A percentile compares a stretch with the other conserved stretches of the same genome.
Evolutionary conservation across 2,888 invertebrate genomes (phyloP).

Genomic region (Andrena flavipes): DNA sequence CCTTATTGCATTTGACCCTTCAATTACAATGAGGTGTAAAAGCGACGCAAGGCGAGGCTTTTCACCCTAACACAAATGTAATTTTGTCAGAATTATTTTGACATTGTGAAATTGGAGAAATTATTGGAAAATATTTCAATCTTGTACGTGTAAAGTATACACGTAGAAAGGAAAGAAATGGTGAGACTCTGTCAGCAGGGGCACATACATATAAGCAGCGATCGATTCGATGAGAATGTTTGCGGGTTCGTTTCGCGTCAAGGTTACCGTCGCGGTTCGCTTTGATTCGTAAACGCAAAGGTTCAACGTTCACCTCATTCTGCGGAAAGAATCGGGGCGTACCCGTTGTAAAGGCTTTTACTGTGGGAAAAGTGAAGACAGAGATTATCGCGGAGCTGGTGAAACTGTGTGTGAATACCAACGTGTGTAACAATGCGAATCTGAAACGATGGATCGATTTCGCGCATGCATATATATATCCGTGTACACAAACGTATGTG

Average conservation of each 20-base stretch:
- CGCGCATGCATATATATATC: neutral
- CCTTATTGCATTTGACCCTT: too few species aligned
- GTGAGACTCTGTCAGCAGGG: neutral
- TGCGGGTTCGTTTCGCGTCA: neutral
- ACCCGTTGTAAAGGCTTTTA: neutral
- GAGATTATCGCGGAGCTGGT: neutral
- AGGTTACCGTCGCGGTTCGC: neutral
- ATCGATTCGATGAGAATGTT: slow-evolving; percentile 23
- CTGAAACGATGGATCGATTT: slow-evolving; percentile 28
- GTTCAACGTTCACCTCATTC: neutral
- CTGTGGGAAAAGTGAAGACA: neutral
- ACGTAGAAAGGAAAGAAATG: neutral
- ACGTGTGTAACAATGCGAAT: neutral
- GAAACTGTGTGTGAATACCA: neutral
- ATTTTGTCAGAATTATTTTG: too few species aligned
- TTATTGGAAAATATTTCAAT: too few species aligned
- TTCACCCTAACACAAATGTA: too few species aligned
- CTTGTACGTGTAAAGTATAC: too few species aligned
- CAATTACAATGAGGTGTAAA: too few species aligned
- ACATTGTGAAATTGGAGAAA: too few species aligned
- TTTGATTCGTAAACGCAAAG: neutral
- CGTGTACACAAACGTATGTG: neutral
- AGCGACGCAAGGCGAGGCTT: too few species aligned
- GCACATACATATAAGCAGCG: neutral
- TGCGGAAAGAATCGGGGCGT: neutral